Conservation (phyloP, 2,888 invertebrate species). For the Thysanoteuthis rhombus region DNA sequence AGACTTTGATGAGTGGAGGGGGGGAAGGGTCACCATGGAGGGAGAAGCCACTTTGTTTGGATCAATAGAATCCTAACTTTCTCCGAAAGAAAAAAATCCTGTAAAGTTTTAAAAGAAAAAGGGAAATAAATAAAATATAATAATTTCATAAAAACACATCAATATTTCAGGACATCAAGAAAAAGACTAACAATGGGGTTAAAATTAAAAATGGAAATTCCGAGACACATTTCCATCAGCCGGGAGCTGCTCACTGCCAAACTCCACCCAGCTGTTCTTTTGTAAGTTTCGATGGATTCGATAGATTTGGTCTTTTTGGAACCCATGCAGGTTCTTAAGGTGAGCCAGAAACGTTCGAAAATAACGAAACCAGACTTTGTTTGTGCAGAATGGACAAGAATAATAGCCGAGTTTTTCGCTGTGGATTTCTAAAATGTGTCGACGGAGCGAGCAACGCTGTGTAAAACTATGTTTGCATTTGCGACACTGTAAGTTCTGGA, state of each 20-base stretch:
- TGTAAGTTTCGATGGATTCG: conserved; percentile 29
- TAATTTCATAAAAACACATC: neutral
- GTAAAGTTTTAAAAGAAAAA: too few relatives aligned
- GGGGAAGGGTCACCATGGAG: too few relatives aligned
- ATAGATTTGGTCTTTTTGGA: conserved; percentile 28
- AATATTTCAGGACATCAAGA: neutral
- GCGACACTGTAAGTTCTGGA: conserved; percentile 19
- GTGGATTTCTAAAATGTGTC: conserved; percentile 29
- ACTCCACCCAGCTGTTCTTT: conserved; percentile 30
- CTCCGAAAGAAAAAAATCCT: too few relatives aligned
- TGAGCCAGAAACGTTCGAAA: conserved; percentile 23
- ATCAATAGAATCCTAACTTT: too few relatives aligned
- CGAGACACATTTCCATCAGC: neutral
- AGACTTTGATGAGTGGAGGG: too few relatives aligned
- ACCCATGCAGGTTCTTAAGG: conserved; percentile 23
- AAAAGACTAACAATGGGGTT: neutral
- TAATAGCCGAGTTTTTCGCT: conserved; percentile 29
- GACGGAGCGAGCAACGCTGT: conserved; percentile 21
- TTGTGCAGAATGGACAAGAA: conserved; percentile 27
- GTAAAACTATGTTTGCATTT: conserved; percentile 25
- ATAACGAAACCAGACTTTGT: conserved; percentile 31
- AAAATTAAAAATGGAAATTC: neutral
- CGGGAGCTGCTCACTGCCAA: conserved; percentile 20
- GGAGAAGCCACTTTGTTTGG: too few relatives aligned
- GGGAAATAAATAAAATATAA: neutral